phyloP scores from a whole-genome alignment of 2,888 invertebrate species.

The Agrotis segetum region DNA sequence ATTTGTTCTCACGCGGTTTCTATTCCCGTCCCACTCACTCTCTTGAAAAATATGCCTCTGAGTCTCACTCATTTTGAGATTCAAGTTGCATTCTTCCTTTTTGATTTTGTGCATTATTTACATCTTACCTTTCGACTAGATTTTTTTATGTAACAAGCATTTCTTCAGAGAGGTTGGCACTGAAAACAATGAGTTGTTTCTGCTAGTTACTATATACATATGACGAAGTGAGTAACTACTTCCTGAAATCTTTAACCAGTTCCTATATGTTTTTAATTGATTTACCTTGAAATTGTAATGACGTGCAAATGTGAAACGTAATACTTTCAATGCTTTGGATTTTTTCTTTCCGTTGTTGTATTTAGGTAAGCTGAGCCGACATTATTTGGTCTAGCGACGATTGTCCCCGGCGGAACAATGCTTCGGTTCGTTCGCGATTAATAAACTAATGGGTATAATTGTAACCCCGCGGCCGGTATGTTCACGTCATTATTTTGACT shows the following conservation, averaged over 20 bases:
- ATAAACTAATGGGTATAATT: slow-evolving; percentile 88
- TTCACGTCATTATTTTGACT: slow-evolving; percentile 87
- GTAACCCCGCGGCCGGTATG: slow-evolving; percentile 74
- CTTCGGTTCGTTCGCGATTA: slow-evolving; percentile 81
- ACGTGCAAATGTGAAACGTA: slow-evolving; percentile 74
- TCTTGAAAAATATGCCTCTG: slow-evolving; percentile 61
- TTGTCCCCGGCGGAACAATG: slow-evolving; percentile 88
- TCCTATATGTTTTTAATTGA: slow-evolving; percentile 49
- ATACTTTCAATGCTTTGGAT: slow-evolving; percentile 73
- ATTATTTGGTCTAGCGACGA: slow-evolving; percentile 89
- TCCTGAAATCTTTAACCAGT: slow-evolving; percentile 27
- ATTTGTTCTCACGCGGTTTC: slow-evolving; percentile 84
- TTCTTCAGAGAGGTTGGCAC: slow-evolving; percentile 3
- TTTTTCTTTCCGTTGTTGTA: slow-evolving; percentile 78
- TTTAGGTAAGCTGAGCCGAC: slow-evolving; percentile 81
- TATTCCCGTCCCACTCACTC: slow-evolving; percentile 77
- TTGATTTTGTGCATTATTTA: slow-evolving; percentile 73
- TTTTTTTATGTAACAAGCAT: slow-evolving; percentile 34
- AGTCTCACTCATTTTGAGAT: slow-evolving; percentile 75
- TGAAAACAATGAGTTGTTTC: slow-evolving; percentile 19
- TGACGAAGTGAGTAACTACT: neutral
- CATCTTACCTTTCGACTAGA: slow-evolving; percentile 57
- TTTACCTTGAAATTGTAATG: slow-evolving; percentile 70
- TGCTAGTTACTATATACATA: neutral
- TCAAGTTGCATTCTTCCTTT: slow-evolving; percentile 70